Percentiles rank a stretch among this genome's conserved stretches.
Conservation (phyloP, 1,140 invertebrate species). For the Ostrea edulis region DNA sequence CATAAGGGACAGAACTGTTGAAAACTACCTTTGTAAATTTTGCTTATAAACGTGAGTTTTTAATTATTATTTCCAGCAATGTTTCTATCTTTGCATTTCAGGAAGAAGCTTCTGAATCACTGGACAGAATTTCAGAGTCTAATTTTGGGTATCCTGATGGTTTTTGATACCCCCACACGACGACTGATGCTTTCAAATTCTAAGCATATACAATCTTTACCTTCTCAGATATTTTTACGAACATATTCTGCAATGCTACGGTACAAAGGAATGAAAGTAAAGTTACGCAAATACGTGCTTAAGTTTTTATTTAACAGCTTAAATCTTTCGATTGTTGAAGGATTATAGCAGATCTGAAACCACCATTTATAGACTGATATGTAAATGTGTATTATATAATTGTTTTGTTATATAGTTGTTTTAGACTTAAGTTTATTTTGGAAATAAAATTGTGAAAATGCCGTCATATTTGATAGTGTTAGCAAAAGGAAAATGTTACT, state of each 20-base stretch:
- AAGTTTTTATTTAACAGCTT: too few relatives aligned
- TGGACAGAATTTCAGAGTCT: not conserved
- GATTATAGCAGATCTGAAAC: too few relatives aligned
- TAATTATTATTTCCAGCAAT: too few relatives aligned
- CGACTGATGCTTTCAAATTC: not conserved
- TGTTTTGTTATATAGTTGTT: slow-evolving; percentile 31
- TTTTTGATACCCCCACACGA: not conserved
- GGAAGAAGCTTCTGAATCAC: not conserved
- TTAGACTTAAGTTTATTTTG: slow-evolving; percentile 31
- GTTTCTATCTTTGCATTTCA: not conserved
- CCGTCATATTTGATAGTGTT: not conserved
- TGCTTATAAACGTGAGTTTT: too few relatives aligned
- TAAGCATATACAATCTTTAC: not conserved
- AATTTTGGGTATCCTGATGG: not conserved
- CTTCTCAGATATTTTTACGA: too few relatives aligned
- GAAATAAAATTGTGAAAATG: slow-evolving; percentile 30
- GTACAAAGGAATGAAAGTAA: too few relatives aligned
- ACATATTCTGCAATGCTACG: too few relatives aligned
- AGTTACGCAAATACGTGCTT: too few relatives aligned
- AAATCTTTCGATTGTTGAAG: too few relatives aligned
- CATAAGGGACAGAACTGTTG: too few relatives aligned
- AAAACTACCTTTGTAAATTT: too few relatives aligned
- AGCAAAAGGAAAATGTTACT: not conserved
- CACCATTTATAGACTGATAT: too few relatives aligned
- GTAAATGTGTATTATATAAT: not conserved